Percentiles rank a stretch among this genome's conserved stretches.
Conservation (phyloP, 2,888 invertebrate genomes). For the Ligdia adustata region DNA sequence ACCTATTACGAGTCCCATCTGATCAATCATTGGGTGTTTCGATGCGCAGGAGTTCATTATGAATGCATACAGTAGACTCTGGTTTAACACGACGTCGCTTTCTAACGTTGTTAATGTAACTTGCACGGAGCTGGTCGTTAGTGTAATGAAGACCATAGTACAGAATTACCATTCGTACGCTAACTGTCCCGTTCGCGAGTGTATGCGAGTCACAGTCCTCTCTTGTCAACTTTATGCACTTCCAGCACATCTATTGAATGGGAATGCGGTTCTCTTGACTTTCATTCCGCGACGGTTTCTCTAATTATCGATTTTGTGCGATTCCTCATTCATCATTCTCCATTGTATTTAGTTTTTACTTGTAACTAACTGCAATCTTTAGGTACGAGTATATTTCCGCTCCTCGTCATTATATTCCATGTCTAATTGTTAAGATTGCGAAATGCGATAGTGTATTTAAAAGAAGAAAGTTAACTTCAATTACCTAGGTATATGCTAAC, state of each 20-base stretch:
- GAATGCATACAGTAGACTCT: constrained; percentile 29
- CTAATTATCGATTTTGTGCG: constrained; percentile 9
- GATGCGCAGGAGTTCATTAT: constrained; percentile 24
- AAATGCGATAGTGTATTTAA: too few species aligned
- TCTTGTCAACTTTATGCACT: constrained; percentile 23
- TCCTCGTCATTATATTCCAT: constrained; percentile 6
- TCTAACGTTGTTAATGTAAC: constrained; percentile 45
- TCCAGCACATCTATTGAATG: constrained; percentile 22
- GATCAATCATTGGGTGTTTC: constrained; percentile 26
- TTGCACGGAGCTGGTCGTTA: constrained; percentile 39
- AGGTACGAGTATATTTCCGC: constrained; percentile 20
- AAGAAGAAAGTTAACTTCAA: too few species aligned
- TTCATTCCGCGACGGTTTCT: constrained; percentile 19
- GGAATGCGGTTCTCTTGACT: constrained; percentile 10
- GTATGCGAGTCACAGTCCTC: constrained; percentile 28
- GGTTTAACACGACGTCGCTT: constrained; percentile 37
- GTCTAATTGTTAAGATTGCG: constrained; percentile 22
- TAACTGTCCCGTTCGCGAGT: constrained; percentile 36
- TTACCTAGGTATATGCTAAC: too few species aligned
- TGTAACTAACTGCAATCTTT: constrained; percentile 12
- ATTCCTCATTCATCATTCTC: constrained; percentile 9
- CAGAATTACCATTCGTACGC: constrained; percentile 27
- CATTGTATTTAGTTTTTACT: constrained; percentile 29
- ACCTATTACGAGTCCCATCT: constrained; percentile 20
- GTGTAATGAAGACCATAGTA: constrained; percentile 42